Evolutionary conservation across 2,888 invertebrate genomes (phyloP), one percentile per base, ranked within the genome.

Genomic region (Ectobius pallidus): DNA sequence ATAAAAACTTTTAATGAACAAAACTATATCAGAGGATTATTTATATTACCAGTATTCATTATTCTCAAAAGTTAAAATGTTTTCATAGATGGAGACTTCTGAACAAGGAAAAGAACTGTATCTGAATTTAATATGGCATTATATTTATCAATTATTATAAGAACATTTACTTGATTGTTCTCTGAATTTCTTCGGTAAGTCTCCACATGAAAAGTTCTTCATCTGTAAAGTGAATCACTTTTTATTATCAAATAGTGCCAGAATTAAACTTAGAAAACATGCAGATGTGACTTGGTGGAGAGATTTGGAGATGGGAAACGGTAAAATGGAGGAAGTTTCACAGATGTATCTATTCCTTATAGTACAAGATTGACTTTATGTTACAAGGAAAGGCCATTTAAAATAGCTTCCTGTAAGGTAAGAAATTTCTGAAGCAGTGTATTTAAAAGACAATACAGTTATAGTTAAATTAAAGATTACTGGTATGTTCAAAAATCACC

Each of bases 241-340:
- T n/a, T n/a, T n/a, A n/a, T n/a, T n/a, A n/a, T n/a, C n/a, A n/a
- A n/a, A n/a, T n/a, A n/a, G n/a, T n/a, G n/a, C n/a, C n/a, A n/a
- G 20, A 25, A 25, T 16, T 58, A 25, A 9, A 32, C 30, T 58
- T 30, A 30, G 58, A 58, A 58, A 58, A n/a, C 30, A 65, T 65
- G 65, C 65, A 65, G 27, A 65, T 65, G 65, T 65, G 65, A 65
- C 44, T 65, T 65, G 65, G 65, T 65, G 65, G 65, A 65, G 18
- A 14, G 25, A 16, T 44, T 9, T 58, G 58, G 32, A 58, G 58
- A 58, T 30, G 30, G 22, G 30, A 30, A 58, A 30, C 30, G 30
- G n/a, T 2, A 2, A 52, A 7, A 22, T 16, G 14, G 32, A 14
- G 27, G 30, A 58, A 30, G 30, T 58, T 58, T 30, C n/a, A 58